phyloP scores from a whole-genome alignment of 1,140 invertebrate genomes.

The Bombus difficillimus region DNA sequence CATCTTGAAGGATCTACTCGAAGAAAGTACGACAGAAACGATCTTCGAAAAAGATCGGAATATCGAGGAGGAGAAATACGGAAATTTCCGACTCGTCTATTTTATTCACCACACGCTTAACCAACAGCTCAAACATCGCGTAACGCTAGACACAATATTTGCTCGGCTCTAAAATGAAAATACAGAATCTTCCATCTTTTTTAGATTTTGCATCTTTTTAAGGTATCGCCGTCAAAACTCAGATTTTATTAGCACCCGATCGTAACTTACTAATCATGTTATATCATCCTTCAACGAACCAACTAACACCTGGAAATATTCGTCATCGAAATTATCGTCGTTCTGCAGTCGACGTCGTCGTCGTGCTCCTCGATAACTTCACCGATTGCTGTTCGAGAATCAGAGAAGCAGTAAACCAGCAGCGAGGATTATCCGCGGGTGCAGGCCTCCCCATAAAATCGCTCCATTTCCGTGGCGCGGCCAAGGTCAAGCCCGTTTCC shows the following conservation, averaged over 20 bases:
- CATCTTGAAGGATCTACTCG: no score
- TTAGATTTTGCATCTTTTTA: neutral
- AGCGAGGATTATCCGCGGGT: conserved; percentile 1
- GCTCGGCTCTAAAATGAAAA: neutral
- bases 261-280: neutral
- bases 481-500: conserved; percentile 53
- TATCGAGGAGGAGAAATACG: neutral
- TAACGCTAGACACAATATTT: neutral
- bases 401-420: neutral
- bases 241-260: neutral
- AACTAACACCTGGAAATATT: neutral
- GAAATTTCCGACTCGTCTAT: neutral
- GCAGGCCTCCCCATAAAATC: conserved; percentile 34
- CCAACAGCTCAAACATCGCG: neutral
- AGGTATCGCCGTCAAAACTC: neutral
- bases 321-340: neutral
- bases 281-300: neutral
- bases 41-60: neutral
- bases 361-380: neutral
- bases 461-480: conserved; percentile 53
- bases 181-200: neutral
- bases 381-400: neutral
- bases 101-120: neutral
- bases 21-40: no score
- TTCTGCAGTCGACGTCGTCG: neutral